Percentiles rank a stretch among this genome's conserved stretches.
phyloP scores from a whole-genome alignment of 2,888 invertebrate genomes.

The Pseudococcus longispinus region DNA sequence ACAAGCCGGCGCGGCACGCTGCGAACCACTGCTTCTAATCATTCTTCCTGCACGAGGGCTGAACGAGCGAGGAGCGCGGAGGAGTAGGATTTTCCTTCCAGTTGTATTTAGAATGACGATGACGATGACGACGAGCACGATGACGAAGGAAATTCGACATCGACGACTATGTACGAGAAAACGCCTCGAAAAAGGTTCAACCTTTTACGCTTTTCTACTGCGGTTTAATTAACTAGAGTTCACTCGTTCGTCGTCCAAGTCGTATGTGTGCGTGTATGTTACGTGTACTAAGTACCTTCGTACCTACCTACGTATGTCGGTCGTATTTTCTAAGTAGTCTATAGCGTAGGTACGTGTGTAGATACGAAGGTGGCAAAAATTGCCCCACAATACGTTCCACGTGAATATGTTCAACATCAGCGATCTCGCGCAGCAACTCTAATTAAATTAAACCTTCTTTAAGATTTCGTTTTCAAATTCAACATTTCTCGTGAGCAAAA shows the following conservation, averaged over 20 bases:
- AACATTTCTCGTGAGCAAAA: neutral
- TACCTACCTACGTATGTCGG: neutral
- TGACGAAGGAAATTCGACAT: conserved; percentile 12
- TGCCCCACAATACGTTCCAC: neutral
- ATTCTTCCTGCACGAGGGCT: neutral
- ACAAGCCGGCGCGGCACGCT: neutral
- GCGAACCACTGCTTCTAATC: conserved; percentile 12
- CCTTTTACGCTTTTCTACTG: conserved; percentile 32
- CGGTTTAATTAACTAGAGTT: conserved; percentile 41
- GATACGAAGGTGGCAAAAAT: neutral
- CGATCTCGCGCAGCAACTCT: neutral
- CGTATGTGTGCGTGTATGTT: neutral
- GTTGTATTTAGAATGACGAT: conserved; percentile 15
- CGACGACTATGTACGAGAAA: neutral
- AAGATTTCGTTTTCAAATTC: neutral
- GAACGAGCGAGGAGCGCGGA: neutral
- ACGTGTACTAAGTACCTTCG: neutral
- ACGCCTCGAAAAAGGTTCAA: conserved; percentile 17
- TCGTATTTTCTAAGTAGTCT: neutral
- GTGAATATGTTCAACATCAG: conserved; percentile 5
- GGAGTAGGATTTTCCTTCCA: neutral
- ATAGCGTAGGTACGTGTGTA: neutral
- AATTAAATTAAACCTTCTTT: conserved; percentile 11
- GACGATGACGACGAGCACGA: neutral
- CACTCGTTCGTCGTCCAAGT: neutral